Conservation (phyloP, 2,888 invertebrate species). For the Vannuccia rotundouncinata region DNA sequence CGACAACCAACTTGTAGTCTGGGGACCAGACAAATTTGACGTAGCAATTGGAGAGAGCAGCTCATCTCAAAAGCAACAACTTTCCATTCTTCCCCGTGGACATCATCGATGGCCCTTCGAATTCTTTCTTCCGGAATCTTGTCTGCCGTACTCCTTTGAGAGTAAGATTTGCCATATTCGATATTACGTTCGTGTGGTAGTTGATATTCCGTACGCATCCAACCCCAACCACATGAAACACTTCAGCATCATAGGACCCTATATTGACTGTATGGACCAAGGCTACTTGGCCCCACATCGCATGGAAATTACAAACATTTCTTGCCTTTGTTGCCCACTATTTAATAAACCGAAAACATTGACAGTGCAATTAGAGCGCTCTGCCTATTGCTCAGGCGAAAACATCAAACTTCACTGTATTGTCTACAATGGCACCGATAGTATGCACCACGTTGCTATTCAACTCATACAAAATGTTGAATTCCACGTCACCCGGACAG, state of each 20-base stretch:
- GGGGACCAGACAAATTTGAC: too few relatives aligned
- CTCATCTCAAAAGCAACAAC: constrained; percentile 35
- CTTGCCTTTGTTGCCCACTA: constrained; percentile 42
- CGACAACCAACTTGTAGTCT: constrained; percentile 67
- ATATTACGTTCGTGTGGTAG: constrained; percentile 62
- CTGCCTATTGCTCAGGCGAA: constrained; percentile 70
- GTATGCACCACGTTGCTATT: constrained; percentile 61
- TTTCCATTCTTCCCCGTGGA: constrained; percentile 66
- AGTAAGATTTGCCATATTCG: constrained; percentile 68
- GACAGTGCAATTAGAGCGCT: constrained; percentile 65
- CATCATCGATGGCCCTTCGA: constrained; percentile 67
- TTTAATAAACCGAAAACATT: constrained; percentile 58
- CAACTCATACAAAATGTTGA: constrained; percentile 67
- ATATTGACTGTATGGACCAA: constrained; percentile 74
- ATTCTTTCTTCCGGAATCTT: constrained; percentile 68
- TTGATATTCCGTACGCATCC: constrained; percentile 71
- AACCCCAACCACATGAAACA: constrained; percentile 74
- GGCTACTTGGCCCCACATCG: constrained; percentile 64
- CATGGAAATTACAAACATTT: constrained; percentile 47
- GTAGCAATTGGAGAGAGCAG: too few relatives aligned
- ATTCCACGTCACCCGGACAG: constrained; percentile 69
- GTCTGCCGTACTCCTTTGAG: constrained; percentile 70
- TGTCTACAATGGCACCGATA: constrained; percentile 66
- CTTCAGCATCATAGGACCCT: constrained; percentile 70
- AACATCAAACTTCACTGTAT: constrained; percentile 66